Percentiles rank a stretch among this genome's conserved stretches.
Conservation (phyloP, 2,888 invertebrate genomes). For the Pammene fasciana region DNA sequence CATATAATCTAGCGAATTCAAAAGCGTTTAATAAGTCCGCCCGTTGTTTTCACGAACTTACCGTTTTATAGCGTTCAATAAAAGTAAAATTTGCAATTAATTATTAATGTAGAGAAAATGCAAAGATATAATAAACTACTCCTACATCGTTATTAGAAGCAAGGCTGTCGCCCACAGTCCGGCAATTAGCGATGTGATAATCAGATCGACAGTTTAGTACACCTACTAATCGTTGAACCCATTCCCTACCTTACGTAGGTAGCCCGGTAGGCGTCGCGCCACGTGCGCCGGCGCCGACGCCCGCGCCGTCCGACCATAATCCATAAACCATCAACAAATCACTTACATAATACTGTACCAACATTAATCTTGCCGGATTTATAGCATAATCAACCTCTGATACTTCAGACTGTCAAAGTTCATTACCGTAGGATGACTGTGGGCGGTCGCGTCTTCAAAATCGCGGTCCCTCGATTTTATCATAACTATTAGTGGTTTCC, state of each 20-base stretch:
- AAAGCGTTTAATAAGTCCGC: too few species aligned
- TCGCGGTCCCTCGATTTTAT: slow-evolving; percentile 27
- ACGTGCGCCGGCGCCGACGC: slow-evolving; percentile 47
- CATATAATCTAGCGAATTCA: background rate
- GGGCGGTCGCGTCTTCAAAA: slow-evolving; percentile 47
- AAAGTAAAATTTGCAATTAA: too few species aligned
- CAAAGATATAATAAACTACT: slow-evolving; percentile 44
- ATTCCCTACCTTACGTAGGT: slow-evolving; percentile 29
- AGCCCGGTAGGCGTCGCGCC: slow-evolving; percentile 29
- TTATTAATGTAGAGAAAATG: slow-evolving; percentile 23
- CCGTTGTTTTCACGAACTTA: too few species aligned
- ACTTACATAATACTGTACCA: slow-evolving; percentile 46
- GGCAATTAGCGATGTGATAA: slow-evolving; percentile 52
- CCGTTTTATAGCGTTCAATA: too few species aligned
- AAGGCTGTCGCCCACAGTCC: slow-evolving; percentile 58
- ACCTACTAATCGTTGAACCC: slow-evolving; percentile 36
- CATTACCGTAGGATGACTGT: slow-evolving; percentile 50
- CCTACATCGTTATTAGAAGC: slow-evolving; percentile 49
- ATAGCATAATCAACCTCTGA: slow-evolving; percentile 52
- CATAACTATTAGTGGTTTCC: slow-evolving; percentile 29
- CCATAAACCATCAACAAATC: slow-evolving; percentile 41
- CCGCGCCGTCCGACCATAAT: slow-evolving; percentile 43
- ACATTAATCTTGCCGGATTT: slow-evolving; percentile 50
- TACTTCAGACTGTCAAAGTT: slow-evolving; percentile 49
- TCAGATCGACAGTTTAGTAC: slow-evolving; percentile 47